phyloP scores from a whole-genome alignment of 2,888 invertebrate genomes.

The Brachyopa scutellaris region DNA sequence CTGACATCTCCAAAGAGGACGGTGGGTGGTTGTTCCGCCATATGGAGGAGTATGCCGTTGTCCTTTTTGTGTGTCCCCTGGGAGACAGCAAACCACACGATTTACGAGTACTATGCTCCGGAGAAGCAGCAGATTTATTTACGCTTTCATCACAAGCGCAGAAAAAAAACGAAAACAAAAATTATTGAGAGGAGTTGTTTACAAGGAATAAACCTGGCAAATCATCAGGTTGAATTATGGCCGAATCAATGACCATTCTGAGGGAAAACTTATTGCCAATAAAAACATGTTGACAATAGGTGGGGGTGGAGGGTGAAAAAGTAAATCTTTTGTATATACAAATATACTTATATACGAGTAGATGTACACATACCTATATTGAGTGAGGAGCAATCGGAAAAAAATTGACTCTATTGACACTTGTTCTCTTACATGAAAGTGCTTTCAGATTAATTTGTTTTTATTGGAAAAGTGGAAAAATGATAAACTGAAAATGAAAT shows the following conservation, averaged over 20 bases:
- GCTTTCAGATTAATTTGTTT: constrained; percentile 15
- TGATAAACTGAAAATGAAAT: no score
- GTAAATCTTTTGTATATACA: constrained; percentile 53
- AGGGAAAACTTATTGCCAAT: constrained; percentile 68
- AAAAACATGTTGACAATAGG: constrained; percentile 62
- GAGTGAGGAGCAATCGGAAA: constrained; percentile 31
- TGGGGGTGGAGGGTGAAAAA: constrained; percentile 37
- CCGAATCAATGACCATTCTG: constrained; percentile 64
- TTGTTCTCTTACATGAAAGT: constrained; percentile 20
- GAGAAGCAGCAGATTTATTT: constrained; percentile 77
- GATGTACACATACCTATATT: not conserved
- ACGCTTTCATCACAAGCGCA: constrained; percentile 71
- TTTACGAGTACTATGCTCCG: constrained; percentile 76
- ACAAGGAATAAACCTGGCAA: constrained; percentile 66
- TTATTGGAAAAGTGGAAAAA: not conserved
- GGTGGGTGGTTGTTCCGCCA: constrained; percentile 9
- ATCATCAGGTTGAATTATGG: constrained; percentile 71
- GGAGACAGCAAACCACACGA: constrained; percentile 74
- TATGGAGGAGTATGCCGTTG: constrained; percentile 27
- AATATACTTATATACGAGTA: not conserved
- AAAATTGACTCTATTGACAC: constrained; percentile 28
- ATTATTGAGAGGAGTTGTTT: constrained; percentile 56
- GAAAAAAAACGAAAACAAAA: constrained; percentile 33
- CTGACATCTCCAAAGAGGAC: constrained; percentile 2
- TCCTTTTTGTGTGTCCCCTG: constrained; percentile 62